Conservation (phyloP, 2,113 vertebrate genomes). For the Lagopus muta region DNA sequence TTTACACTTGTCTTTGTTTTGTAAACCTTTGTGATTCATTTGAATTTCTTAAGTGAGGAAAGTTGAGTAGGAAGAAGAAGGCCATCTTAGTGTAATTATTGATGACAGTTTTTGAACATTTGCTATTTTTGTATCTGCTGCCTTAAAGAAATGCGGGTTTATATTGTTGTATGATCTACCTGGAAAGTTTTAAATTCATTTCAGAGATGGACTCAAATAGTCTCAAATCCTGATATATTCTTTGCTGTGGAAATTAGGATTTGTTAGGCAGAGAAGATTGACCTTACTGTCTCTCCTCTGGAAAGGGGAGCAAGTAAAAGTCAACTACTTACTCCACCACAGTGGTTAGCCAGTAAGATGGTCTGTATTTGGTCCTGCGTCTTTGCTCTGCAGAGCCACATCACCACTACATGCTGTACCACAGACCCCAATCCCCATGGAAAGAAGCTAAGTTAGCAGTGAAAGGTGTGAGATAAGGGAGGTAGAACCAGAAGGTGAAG, state of each 20-base stretch:
- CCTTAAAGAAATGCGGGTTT: not conserved
- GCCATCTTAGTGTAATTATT: not conserved
- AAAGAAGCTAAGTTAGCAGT: not conserved
- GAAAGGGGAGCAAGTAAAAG: not conserved
- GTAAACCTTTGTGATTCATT: conserved; percentile 25
- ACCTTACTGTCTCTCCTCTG: not conserved
- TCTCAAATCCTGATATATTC: not conserved
- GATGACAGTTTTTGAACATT: not conserved
- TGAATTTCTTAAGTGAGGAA: conserved; percentile 5
- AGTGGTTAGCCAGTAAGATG: not conserved
- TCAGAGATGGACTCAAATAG: not conserved
- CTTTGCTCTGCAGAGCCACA: not conserved
- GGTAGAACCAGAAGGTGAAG: not conserved
- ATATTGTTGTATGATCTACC: accelerated
- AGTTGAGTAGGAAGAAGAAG: conserved; percentile 19
- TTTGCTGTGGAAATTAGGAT: not conserved
- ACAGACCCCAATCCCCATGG: not conserved
- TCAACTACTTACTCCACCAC: not conserved
- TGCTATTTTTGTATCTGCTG: not conserved
- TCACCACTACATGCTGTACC: not conserved
- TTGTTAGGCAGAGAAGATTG: not conserved
- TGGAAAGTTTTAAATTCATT: not conserved
- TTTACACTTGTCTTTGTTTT: conserved; percentile 33
- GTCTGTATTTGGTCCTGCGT: accelerated
- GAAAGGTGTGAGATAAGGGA: not conserved